phyloP scores from a whole-genome alignment of 2,113 vertebrate genomes.

The Myrmophylax atrothorax region DNA sequence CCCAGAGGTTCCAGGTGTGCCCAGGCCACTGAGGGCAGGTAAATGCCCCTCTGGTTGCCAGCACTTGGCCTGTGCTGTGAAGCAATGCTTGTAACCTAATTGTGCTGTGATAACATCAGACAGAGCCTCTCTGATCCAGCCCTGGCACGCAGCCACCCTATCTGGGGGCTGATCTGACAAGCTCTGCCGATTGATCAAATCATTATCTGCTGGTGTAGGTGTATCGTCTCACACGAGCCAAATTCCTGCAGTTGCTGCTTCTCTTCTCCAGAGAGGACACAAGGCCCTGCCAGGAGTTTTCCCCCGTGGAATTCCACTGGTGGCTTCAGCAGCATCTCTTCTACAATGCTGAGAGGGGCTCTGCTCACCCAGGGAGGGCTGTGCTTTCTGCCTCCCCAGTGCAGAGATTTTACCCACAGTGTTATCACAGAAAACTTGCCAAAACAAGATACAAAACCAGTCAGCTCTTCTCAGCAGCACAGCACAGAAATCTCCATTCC shows the following conservation, averaged over 20 bases:
- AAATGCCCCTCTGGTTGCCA: not conserved
- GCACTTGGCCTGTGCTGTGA: not conserved
- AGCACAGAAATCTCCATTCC: accelerated
- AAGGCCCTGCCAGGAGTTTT: not conserved
- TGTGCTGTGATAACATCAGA: constrained; percentile 60
- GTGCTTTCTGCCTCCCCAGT: not conserved
- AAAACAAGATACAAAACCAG: not conserved
- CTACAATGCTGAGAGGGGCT: not conserved
- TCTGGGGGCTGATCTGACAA: constrained; percentile 70
- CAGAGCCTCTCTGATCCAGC: constrained; percentile 58
- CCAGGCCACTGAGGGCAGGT: not conserved
- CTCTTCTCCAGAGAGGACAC: not conserved
- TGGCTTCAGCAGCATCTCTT: not conserved
- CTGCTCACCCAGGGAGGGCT: not conserved
- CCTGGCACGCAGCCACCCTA: constrained; percentile 55
- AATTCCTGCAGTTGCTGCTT: constrained; percentile 35
- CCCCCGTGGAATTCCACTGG: accelerated
- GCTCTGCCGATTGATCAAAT: constrained; percentile 63
- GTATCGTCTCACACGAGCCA: constrained; percentile 20
- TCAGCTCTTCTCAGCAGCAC: not conserved
- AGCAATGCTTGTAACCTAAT: constrained; percentile 63
- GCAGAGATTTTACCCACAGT: not conserved
- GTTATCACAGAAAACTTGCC: not conserved
- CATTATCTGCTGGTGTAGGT: constrained; percentile 66
- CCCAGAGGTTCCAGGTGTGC: not conserved